A percentile compares a stretch with the other conserved stretches of the same genome.
Conservation (phyloP, 2,888 invertebrate species). For the Caenorhabditis panamensis region DNA sequence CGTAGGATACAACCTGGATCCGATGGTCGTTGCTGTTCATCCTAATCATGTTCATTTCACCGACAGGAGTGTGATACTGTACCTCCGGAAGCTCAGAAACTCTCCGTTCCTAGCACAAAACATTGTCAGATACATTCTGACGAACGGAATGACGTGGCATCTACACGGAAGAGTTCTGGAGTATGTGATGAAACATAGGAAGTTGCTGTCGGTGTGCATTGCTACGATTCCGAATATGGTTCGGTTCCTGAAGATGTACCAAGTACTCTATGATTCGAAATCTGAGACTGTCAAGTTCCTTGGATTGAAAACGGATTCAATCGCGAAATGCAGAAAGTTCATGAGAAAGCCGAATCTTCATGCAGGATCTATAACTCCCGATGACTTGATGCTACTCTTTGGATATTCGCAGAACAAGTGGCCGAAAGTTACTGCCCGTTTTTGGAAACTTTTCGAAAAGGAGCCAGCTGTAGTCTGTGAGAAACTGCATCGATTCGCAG, state of each 20-base stretch:
- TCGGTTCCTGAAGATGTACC: conserved; percentile 27
- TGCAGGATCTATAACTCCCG: neutral
- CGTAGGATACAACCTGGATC: conserved; percentile 18
- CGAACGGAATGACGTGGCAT: conserved; percentile 12
- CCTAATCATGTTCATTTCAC: conserved; percentile 25
- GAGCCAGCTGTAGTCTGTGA: conserved; percentile 15
- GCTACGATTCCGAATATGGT: conserved; percentile 44
- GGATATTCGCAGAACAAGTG: conserved; percentile 24
- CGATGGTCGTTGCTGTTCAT: neutral
- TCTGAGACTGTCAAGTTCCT: neutral
- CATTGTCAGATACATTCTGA: conserved; percentile 26
- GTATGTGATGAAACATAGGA: conserved; percentile 16
- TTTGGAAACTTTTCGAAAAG: conserved; percentile 37
- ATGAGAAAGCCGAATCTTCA: conserved; percentile 23
- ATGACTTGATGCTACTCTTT: conserved; percentile 13
- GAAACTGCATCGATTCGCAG: conserved; percentile 29
- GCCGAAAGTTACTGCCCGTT: conserved; percentile 3
- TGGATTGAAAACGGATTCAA: neutral
- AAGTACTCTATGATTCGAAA: neutral
- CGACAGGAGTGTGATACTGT: conserved; percentile 10
- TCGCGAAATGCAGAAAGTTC: conserved; percentile 24
- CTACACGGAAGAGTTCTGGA: conserved; percentile 18
- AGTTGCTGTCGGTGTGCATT: conserved; percentile 31
- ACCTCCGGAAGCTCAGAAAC: conserved; percentile 17
- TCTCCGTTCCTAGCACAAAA: conserved; percentile 49